Evolutionary conservation across 2,888 invertebrate species (phyloP), one percentile per base, ranked within the genome.

Genomic region (Cheilosia impressa): DNA sequence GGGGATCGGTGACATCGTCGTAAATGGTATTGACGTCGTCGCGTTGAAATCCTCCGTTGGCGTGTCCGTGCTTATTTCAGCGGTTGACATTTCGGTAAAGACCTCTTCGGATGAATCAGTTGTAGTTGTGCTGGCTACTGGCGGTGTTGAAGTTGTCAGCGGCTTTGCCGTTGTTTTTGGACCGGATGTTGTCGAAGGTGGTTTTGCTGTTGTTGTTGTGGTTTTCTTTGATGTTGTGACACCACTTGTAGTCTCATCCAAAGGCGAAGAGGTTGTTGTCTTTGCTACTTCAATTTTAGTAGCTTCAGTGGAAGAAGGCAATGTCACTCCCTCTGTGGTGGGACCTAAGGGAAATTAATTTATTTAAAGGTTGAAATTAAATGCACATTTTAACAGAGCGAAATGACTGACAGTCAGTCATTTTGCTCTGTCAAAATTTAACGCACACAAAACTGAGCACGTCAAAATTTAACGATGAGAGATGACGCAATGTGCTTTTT

Each of bases 1-100:
- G 66, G 88, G 89, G 41, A 88, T 87, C 53, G 89, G 89, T 73
- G 91, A 88, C 60, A 88, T 78, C 41, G 91, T 90, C 69, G 90
- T 89, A 24, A 89, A 89, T 45, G 89, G 87, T 7, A 73, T 66
- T 13, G 65, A 38, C 0, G 81, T 87, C 10, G 87, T 79, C 7
- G 58, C 85, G 63, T 81, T 87, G n/a, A 72, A 69, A 31, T 87
- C 69, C 15, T 87, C 87, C 4, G 88, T 69, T 19, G 87, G 85
- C 41, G 52, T 22, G 7, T 69, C 69, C 2, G 84, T 80, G 9
- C 1, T 77, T 9, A 9, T 17, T 41, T 76, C 85, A 1, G 71
- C n/a, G 4, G 66, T 52, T 10, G 66, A 38, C 13, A 62, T 71
- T 52, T 81, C 80, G 1, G 71, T 72, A 4, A 76, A 41, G 24